A percentile compares a stretch with the other conserved stretches of the same genome.
Conservation (phyloP, 2,888 invertebrate genomes). For the Cephus sareptanus region DNA sequence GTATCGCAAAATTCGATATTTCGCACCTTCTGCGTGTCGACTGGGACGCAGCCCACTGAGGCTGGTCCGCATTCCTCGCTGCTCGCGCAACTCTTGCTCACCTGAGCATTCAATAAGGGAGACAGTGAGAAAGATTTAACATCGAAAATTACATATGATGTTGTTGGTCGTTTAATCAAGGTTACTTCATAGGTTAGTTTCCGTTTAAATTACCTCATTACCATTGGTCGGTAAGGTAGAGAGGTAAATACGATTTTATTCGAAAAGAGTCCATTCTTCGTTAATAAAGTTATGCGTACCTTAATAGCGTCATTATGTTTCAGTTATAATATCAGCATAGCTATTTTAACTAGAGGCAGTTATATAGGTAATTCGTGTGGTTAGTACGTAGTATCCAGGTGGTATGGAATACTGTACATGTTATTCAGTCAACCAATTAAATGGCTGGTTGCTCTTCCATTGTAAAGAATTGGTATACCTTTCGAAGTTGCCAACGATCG, state of each 20-base stretch:
- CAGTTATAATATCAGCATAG: neutral
- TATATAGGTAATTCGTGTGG: neutral
- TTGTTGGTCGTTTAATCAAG: neutral
- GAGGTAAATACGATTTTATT: neutral
- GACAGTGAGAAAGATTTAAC: neutral
- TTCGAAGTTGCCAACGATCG: neutral
- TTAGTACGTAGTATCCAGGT: neutral
- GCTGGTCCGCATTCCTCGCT: conserved; percentile 71
- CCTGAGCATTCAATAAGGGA: conserved; percentile 46
- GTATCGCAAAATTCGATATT: conserved; percentile 27
- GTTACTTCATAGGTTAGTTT: neutral
- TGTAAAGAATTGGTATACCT: neutral
- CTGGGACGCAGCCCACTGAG: conserved; percentile 72
- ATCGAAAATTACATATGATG: neutral
- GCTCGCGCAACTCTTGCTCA: conserved; percentile 74
- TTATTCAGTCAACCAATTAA: neutral
- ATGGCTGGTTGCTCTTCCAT: neutral
- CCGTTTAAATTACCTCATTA: neutral
- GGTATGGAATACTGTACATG: neutral
- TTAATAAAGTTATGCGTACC: too few relatives aligned
- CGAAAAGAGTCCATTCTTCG: neutral
- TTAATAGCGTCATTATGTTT: neutral
- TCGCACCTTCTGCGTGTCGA: conserved; percentile 72
- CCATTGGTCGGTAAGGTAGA: neutral
- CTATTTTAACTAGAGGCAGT: neutral